Percentiles rank a stretch among this genome's conserved stretches.
phyloP scores from a whole-genome alignment of 2,888 invertebrate species.

The Mantis religiosa region DNA sequence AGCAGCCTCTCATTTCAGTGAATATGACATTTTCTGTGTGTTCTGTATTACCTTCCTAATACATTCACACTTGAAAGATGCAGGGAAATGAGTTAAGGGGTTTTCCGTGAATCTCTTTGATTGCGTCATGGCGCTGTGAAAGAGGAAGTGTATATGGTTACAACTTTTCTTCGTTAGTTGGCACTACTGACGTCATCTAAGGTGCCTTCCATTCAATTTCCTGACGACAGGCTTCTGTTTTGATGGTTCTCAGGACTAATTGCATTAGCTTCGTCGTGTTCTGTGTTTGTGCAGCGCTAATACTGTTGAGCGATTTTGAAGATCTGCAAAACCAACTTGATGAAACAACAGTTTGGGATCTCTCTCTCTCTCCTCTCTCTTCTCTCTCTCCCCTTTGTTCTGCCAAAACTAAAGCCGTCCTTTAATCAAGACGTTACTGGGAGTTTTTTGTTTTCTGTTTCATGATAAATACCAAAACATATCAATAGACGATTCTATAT shows the following conservation, averaged over 20 bases:
- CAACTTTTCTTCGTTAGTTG: not conserved
- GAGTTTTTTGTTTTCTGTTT: too few species aligned
- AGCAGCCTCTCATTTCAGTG: not conserved
- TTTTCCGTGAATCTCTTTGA: not conserved
- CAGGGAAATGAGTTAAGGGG: not conserved
- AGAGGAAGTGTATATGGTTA: not conserved
- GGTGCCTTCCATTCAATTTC: not conserved
- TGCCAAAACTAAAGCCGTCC: not conserved
- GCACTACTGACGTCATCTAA: not conserved
- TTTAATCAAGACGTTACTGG: too few species aligned
- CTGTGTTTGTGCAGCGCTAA: not conserved
- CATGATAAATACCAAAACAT: too few species aligned
- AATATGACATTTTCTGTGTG: not conserved
- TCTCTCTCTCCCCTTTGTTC: not conserved
- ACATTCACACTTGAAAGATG: not conserved
- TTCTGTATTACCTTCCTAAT: not conserved
- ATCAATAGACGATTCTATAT: too few species aligned
- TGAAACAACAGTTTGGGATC: not conserved
- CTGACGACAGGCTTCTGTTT: not conserved
- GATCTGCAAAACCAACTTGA: not conserved
- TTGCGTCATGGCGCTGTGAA: not conserved
- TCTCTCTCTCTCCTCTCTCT: too few species aligned
- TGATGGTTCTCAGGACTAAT: not conserved
- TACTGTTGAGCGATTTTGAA: not conserved
- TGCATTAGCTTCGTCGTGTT: not conserved